Conservation (phyloP, 2,888 invertebrate genomes). For the Ormyrus nitidulus region DNA sequence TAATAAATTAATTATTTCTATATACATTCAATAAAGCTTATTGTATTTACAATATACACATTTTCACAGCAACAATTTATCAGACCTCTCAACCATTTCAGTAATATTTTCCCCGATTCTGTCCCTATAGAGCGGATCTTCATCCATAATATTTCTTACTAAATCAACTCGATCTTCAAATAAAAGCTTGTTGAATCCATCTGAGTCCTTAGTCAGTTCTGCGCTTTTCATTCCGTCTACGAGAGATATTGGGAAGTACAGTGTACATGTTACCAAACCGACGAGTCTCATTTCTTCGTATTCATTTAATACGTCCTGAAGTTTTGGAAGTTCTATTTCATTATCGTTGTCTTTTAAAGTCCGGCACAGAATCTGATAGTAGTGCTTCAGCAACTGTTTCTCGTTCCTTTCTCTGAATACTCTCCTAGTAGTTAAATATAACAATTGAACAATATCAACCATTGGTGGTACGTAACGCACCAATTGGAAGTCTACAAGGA, state of each 20-base stretch:
- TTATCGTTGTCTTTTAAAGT: slow-evolving; percentile 54
- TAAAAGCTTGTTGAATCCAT: too few species aligned
- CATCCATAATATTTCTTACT: too few species aligned
- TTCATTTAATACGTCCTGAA: slow-evolving; percentile 61
- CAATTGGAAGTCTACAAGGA: slow-evolving; percentile 84
- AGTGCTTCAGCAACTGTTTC: slow-evolving; percentile 78
- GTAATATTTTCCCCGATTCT: too few species aligned
- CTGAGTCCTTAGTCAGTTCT: too few species aligned
- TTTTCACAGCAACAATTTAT: too few species aligned
- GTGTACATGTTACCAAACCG: slow-evolving; percentile 61
- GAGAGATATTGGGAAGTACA: slow-evolving; percentile 59
- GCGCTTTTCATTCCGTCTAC: too few species aligned
- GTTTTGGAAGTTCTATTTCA: slow-evolving; percentile 56
- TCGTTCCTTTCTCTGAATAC: slow-evolving; percentile 72
- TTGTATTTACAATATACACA: too few species aligned
- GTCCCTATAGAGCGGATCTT: too few species aligned
- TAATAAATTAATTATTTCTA: too few species aligned
- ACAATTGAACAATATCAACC: slow-evolving; percentile 56
- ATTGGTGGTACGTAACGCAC: slow-evolving; percentile 75
- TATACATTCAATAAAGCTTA: too few species aligned
- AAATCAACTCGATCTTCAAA: too few species aligned
- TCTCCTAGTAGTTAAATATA: slow-evolving; percentile 55
- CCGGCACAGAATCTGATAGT: slow-evolving; percentile 56
- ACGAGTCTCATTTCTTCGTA: slow-evolving; percentile 66
- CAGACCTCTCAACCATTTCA: too few species aligned